A percentile compares a stretch with the other conserved stretches of the same genome.
These are phyloP conservation scores for Syngnathoides biaculeatus DNA, from an alignment of 2,113 vertebrate genomes.

Conservation along the genomic window DNA sequence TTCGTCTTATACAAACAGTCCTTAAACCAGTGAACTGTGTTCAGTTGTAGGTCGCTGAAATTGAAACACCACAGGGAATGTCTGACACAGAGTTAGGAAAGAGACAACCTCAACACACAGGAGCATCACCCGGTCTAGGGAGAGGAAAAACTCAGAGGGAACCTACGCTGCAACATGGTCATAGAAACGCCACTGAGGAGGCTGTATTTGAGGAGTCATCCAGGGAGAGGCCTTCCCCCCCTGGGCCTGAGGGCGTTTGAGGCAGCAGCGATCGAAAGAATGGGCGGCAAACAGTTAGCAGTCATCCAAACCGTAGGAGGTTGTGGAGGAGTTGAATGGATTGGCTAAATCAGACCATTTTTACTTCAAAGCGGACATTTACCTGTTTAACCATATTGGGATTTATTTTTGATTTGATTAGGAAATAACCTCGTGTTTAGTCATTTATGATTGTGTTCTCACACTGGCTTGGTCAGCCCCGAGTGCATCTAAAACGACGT, in stretches of 20 bases:
- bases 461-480: no score
- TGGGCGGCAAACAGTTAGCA: conserved; percentile 35
- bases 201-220: conserved; percentile 63
- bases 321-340: no score
- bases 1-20: not conserved
- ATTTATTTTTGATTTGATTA: no score
- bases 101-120: conserved; percentile 36
- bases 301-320: not conserved
- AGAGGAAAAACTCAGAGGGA: conserved; percentile 47
- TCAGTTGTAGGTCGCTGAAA: not conserved
- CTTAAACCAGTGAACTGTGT: not conserved
- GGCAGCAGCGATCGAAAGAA: conserved; percentile 17
- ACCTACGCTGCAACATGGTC: conserved; percentile 50
- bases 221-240: conserved; percentile 47
- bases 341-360: no score
- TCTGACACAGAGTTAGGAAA: conserved; percentile 33
- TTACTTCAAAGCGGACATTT: no score
- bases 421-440: no score
- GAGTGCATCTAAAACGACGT: no score
- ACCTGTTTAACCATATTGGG: no score
- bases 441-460: no score
- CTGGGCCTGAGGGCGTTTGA: conserved; percentile 39
- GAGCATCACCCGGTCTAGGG: conserved; percentile 28
- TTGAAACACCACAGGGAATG: conserved; percentile 2
- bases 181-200: conserved; percentile 66